A percentile compares a stretch with the other conserved stretches of the same genome.
phyloP scores from a whole-genome alignment of 2,113 vertebrate species.

The Silurus glanis region DNA sequence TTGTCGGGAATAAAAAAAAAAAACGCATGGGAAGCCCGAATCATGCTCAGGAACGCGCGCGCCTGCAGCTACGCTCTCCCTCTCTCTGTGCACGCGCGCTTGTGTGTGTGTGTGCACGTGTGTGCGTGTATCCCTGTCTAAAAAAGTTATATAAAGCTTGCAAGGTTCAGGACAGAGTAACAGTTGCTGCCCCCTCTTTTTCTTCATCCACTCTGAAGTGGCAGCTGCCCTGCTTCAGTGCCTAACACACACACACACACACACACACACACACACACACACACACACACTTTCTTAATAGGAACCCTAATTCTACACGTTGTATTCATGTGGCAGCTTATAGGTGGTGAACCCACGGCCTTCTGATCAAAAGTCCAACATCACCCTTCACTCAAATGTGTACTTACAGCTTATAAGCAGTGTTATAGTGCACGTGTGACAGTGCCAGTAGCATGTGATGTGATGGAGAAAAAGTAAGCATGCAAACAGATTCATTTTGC shows the following conservation, averaged over 20 bases:
- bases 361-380: too few relatives aligned
- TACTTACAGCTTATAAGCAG: background rate
- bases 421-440: background rate
- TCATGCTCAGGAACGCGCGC: background rate
- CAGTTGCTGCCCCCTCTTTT: background rate
- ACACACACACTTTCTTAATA: background rate
- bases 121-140: background rate
- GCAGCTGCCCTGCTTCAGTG: background rate
- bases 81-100: background rate
- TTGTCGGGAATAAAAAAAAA: background rate
- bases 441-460: too few relatives aligned
- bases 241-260: too few relatives aligned
- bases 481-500: background rate
- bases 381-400: background rate
- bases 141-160: background rate
- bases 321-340: too few relatives aligned
- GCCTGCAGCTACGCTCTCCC: background rate
- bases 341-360: too few relatives aligned
- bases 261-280: too few relatives aligned
- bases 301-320: background rate
- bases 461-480: background rate
- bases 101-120: too few relatives aligned
- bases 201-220: background rate
- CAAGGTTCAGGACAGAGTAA: background rate
- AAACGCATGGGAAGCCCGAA: background rate